Conservation (phyloP, 2,113 vertebrate genomes). For the Spermophilus dauricus region DNA sequence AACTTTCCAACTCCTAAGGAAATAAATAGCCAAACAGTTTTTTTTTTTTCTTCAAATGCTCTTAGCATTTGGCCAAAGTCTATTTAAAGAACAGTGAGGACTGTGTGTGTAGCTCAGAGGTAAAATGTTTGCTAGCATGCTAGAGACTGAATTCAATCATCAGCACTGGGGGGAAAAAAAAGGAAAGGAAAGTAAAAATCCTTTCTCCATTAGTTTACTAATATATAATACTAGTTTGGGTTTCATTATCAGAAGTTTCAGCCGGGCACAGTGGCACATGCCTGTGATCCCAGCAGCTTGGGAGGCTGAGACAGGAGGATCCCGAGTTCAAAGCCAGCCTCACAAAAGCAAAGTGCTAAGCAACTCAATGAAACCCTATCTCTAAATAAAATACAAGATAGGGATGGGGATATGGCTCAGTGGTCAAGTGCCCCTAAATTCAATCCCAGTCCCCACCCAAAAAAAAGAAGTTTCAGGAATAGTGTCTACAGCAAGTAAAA, state of each 20-base stretch:
- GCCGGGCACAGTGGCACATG: neutral
- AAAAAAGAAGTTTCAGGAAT: neutral
- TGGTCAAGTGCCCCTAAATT: too few species aligned
- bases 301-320: too few species aligned
- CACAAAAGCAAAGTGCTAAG: too few species aligned
- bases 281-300: too few species aligned
- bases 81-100: neutral
- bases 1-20: constrained; percentile 1
- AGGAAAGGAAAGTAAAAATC: neutral
- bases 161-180: neutral
- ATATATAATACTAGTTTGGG: constrained; percentile 1
- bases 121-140: neutral
- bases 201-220: neutral
- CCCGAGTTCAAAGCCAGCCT: too few species aligned
- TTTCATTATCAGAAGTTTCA: constrained; percentile 31
- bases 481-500: neutral
- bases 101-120: neutral
- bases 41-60: neutral
- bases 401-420: too few species aligned
- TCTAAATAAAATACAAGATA: too few species aligned
- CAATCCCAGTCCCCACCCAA: too few species aligned
- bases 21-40: constrained; percentile 3
- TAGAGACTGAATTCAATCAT: neutral
- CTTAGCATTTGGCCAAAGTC: constrained; percentile 53
- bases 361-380: too few species aligned